Evolutionary conservation across 1,140 invertebrate genomes (phyloP), one percentile per base, ranked within the genome.

Genomic region (Cotesia glomerata): DNA sequence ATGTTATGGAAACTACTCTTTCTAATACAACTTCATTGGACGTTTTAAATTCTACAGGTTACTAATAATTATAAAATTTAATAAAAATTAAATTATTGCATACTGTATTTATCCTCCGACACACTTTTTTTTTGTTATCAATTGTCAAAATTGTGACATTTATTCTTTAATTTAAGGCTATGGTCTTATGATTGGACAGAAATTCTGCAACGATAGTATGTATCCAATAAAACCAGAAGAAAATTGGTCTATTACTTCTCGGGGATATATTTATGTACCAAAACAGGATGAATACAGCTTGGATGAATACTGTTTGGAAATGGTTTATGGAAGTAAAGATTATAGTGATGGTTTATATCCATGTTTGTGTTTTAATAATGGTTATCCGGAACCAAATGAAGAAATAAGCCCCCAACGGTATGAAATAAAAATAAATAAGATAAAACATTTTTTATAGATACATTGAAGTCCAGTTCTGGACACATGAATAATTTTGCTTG

Each of bases 301-400:
- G 3, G 34, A 79, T 26, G 54, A 64, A 0, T 77, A 77, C 14
- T 81, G 80, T 35, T 39, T 80, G 71, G 79, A 80, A 3, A 9
- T 77, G 16, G 4, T 61, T 1, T 64, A 35, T 14, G 8, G 0
- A 39, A 62, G 14, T 65, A 14, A 72, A 26, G 16, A 61, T 51
- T 69, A 69, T 45, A 14, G 13, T 11, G 56, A 69, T 49, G 68
- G 68, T 49, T 34, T 69, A 9, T 69, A 69, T 69, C 68, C 68
- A 13, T 61, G 36, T n/a, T 35, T 69, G 5, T 69, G 68, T 45
- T 69, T 62, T 5, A 26, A 59, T 5, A 26, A 59, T 58, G 7
- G 0, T 26, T n/a, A 13, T 32, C 11, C 9, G 14, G 3, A 9
- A 34, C 2, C 1, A 45, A 45, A 45, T 1, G 8, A 16, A 35